Conservation (phyloP, 2,797 vertebrate species). For the Amniataba percoides region DNA sequence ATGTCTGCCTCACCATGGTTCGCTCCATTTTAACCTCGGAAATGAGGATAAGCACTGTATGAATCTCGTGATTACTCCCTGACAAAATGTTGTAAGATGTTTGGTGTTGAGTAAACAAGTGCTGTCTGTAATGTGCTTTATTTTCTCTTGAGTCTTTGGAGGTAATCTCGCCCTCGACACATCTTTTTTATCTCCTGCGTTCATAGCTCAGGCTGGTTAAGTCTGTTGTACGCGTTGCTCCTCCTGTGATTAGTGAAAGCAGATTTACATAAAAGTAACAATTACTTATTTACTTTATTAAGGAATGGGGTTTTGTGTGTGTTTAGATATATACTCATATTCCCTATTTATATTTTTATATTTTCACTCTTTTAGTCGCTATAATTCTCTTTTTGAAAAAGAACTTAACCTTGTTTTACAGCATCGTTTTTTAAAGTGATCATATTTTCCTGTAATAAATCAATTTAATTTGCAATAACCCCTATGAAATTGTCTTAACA, state of each 20-base stretch:
- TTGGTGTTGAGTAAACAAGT: constrained; percentile 21
- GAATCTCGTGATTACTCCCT: constrained; percentile 41
- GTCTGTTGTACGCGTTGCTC: background rate
- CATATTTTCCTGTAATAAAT: constrained; percentile 21
- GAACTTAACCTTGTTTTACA: constrained; percentile 18
- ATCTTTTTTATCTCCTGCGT: constrained; percentile 11
- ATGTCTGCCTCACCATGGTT: constrained; percentile 53
- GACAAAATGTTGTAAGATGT: constrained; percentile 1
- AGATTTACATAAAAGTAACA: constrained; percentile 12
- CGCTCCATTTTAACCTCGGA: constrained; percentile 45
- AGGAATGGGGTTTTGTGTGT: background rate
- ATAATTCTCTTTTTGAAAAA: background rate
- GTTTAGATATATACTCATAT: background rate
- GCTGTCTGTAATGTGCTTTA: constrained; percentile 6
- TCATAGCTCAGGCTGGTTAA: background rate
- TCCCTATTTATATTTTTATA: too few species aligned
- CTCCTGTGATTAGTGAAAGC: constrained; percentile 3
- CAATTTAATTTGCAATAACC: constrained; percentile 32
- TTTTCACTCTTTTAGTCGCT: background rate
- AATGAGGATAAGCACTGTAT: constrained; percentile 40
- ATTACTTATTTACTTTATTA: background rate
- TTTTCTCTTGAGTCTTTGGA: background rate
- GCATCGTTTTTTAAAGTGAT: constrained; percentile 4
- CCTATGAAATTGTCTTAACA: constrained; percentile 16
- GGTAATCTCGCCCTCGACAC: background rate